Evolutionary conservation across 2,888 invertebrate genomes (phyloP).

Genomic region (Drosophila anomelani): DNA sequence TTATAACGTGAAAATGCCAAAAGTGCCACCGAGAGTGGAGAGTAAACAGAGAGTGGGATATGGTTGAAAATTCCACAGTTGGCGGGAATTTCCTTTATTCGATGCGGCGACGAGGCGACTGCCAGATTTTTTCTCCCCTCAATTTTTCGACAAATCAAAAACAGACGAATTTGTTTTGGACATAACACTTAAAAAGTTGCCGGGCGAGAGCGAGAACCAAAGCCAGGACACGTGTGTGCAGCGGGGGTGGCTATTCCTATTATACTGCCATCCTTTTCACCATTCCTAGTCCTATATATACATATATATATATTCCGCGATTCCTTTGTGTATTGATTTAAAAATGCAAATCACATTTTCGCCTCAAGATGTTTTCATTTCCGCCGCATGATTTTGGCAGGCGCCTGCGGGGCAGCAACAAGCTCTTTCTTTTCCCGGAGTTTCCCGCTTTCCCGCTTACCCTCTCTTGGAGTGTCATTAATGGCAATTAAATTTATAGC

Average conservation of each 20-base stretch:
- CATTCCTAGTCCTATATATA: conserved; percentile 36
- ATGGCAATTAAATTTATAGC: conserved; percentile 78
- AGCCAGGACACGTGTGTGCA: conserved; percentile 67
- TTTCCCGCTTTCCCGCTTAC: conserved; percentile 7
- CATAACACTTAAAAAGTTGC: conserved; percentile 82
- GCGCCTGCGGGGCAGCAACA: conserved; percentile 26
- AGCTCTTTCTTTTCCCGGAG: conserved; percentile 26
- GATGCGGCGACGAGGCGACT: background rate
- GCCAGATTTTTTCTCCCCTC: conserved; percentile 44
- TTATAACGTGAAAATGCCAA: conserved; percentile 76
- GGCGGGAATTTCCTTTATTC: conserved; percentile 51
- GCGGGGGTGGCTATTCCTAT: conserved; percentile 48
- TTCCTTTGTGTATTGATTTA: conserved; percentile 71
- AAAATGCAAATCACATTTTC: conserved; percentile 78
- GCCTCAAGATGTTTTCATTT: conserved; percentile 78
- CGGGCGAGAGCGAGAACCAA: conserved; percentile 36
- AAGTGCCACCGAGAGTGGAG: conserved; percentile 31
- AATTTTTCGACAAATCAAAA: conserved; percentile 84
- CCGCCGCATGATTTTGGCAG: conserved; percentile 63
- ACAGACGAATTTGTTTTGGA: conserved; percentile 84
- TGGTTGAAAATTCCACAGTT: conserved; percentile 50
- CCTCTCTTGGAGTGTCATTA: conserved; percentile 65
- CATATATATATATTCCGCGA: conserved; percentile 28
- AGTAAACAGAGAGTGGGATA: conserved; percentile 24
- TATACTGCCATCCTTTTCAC: conserved; percentile 9